Evolutionary conservation across 1,140 invertebrate species (phyloP).

Genomic region (Cylas formicarius): DNA sequence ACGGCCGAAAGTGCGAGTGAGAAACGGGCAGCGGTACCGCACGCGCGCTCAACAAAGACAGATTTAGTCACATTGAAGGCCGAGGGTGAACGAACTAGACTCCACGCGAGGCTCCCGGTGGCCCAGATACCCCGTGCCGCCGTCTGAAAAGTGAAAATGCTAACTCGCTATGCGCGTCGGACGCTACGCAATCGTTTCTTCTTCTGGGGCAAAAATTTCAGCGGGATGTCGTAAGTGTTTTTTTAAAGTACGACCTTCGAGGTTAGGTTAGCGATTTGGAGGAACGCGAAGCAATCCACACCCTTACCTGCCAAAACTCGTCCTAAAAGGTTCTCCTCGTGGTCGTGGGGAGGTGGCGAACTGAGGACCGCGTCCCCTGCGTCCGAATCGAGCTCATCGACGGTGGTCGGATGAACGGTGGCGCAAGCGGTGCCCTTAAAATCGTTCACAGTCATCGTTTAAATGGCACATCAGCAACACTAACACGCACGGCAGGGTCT

Average conservation of each 20-base stretch:
- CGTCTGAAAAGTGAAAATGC: constrained; percentile 38
- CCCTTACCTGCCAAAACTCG: constrained; percentile 50
- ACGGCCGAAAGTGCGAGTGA: constrained; percentile 25
- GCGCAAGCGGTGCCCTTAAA: constrained; percentile 39
- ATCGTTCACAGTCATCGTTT: constrained; percentile 40
- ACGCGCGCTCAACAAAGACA: constrained; percentile 19
- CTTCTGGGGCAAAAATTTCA: too few relatives aligned
- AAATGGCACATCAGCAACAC: background rate
- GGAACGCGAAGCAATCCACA: constrained; percentile 6
- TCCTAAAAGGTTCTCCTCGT: constrained; percentile 50
- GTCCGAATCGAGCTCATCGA: constrained; percentile 29
- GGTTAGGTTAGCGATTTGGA: constrained; percentile 4
- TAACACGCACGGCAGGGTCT: background rate
- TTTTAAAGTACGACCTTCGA: too few relatives aligned
- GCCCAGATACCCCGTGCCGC: constrained; percentile 33
- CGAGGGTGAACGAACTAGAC: constrained; percentile 41
- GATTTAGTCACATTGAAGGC: constrained; percentile 31
- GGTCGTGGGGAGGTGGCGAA: constrained; percentile 38
- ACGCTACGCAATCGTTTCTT: too few relatives aligned
- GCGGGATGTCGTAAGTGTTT: too few relatives aligned
- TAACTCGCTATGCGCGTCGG: constrained; percentile 4
- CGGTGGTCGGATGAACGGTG: constrained; percentile 27
- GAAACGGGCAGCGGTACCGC: constrained; percentile 22
- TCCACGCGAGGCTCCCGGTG: constrained; percentile 26
- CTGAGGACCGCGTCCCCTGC: constrained; percentile 26